Percentiles rank a stretch among this genome's conserved stretches.
phyloP scores from a whole-genome alignment of 2,797 vertebrate genomes.

The Anabas testudineus region DNA sequence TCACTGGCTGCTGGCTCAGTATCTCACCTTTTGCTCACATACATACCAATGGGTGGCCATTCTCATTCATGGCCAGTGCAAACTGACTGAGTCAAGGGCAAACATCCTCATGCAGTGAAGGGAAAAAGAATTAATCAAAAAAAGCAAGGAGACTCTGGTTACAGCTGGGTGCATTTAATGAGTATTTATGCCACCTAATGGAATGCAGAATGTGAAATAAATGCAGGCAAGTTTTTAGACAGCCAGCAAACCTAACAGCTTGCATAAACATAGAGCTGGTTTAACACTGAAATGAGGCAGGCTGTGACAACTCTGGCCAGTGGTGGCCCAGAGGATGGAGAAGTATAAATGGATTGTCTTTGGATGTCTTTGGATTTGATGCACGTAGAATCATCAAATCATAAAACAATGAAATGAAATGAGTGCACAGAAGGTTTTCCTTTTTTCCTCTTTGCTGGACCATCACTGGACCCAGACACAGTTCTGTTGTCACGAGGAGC shows the following conservation, averaged over 20 bases:
- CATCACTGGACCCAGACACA: too few species aligned
- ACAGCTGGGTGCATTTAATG: slow-evolving; percentile 73
- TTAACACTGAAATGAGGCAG: background rate
- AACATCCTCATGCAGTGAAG: slow-evolving; percentile 56
- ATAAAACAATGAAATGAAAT: too few species aligned
- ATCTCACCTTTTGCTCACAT: slow-evolving; percentile 68
- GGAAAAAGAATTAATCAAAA: slow-evolving; percentile 57
- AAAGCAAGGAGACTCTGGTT: slow-evolving; percentile 54
- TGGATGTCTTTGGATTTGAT: too few species aligned
- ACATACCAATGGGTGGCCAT: slow-evolving; percentile 65
- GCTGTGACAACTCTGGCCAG: background rate
- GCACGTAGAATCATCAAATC: too few species aligned
- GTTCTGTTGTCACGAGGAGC: too few species aligned
- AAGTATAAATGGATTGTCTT: background rate
- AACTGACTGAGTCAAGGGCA: slow-evolving; percentile 67
- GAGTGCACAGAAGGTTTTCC: too few species aligned
- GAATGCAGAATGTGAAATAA: slow-evolving; percentile 61
- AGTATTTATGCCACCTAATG: slow-evolving; percentile 67
- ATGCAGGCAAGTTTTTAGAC: slow-evolving; percentile 38
- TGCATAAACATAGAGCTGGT: slow-evolving; percentile 21
- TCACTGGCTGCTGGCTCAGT: slow-evolving; percentile 56
- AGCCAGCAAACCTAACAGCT: slow-evolving; percentile 1
- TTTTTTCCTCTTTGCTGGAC: too few species aligned
- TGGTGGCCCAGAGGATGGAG: background rate
- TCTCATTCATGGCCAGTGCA: slow-evolving; percentile 64